These are phyloP conservation scores for Apomyelois bistriatella DNA, from an alignment of 2,888 invertebrate genomes.

Conservation along the genomic window DNA sequence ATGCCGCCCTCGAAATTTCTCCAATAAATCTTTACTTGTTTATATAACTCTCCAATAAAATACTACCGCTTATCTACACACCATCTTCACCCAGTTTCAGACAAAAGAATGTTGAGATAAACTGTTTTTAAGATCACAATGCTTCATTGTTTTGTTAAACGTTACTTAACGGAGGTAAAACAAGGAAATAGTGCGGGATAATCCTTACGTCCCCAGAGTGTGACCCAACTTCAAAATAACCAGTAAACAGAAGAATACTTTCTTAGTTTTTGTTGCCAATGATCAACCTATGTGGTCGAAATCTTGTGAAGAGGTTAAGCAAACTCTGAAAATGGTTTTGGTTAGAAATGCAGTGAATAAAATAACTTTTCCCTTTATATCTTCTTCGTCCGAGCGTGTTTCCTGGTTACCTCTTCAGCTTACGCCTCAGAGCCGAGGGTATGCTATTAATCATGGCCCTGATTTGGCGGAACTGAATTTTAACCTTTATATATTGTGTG, in stretches of 20 bases:
- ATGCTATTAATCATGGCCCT: too few relatives aligned
- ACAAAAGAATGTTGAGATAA: conserved; percentile 9
- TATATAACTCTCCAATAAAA: background rate
- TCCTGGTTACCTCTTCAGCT: too few relatives aligned
- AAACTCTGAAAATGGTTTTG: too few relatives aligned
- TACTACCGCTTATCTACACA: background rate
- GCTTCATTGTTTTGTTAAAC: conserved; percentile 4
- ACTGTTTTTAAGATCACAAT: conserved; percentile 5
- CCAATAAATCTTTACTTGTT: background rate
- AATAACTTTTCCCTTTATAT: too few relatives aligned
- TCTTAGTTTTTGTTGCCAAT: too few relatives aligned
- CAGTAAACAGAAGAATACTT: background rate
- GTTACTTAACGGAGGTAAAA: conserved; percentile 6
- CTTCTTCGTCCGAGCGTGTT: too few relatives aligned
- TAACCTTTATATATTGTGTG: too few relatives aligned
- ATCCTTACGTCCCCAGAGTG: background rate
- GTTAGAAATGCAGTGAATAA: too few relatives aligned
- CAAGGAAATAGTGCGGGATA: background rate
- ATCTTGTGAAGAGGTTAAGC: too few relatives aligned
- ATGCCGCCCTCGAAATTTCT: background rate
- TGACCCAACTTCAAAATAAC: background rate
- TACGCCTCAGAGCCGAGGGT: too few relatives aligned
- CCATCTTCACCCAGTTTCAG: conserved; percentile 6
- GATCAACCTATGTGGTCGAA: too few relatives aligned
- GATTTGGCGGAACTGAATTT: too few relatives aligned